Conservation (phyloP, 2,888 invertebrate species). For the Caenorhabditis zanzibari region DNA sequence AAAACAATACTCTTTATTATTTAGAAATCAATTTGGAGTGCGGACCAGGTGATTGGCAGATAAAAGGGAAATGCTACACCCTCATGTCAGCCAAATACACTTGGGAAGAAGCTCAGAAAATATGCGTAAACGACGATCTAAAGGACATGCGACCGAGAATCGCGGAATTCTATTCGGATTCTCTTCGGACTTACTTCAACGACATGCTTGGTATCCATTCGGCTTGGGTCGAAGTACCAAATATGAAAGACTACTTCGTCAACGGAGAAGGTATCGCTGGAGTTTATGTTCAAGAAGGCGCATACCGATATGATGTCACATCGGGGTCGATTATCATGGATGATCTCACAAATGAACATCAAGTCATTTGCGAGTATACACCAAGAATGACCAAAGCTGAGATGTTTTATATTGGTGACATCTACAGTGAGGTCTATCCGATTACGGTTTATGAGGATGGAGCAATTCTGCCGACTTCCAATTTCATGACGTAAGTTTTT, state of each 20-base stretch:
- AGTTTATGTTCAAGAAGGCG: conserved; percentile 11
- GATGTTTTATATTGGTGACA: background rate
- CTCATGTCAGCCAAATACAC: background rate
- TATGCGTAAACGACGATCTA: background rate
- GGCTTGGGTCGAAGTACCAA: conserved; percentile 11
- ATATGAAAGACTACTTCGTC: conserved; percentile 13
- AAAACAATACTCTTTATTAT: background rate
- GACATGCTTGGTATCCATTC: background rate
- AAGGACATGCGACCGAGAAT: background rate
- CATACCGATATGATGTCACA: conserved; percentile 12
- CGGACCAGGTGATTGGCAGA: background rate
- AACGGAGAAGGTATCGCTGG: conserved; percentile 4
- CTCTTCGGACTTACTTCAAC: background rate
- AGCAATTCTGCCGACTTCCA: background rate
- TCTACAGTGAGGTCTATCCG: conserved; percentile 30
- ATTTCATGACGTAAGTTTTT: conserved; percentile 6
- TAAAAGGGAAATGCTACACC: conserved; percentile 8
- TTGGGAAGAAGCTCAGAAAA: background rate
- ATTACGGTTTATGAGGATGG: background rate
- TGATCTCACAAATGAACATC: background rate
- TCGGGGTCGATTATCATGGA: background rate
- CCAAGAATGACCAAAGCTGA: conserved; percentile 11
- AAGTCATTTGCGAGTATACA: conserved; percentile 21
- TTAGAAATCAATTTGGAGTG: conserved; percentile 13
- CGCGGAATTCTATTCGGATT: background rate